phyloP scores from a whole-genome alignment of 92 coral and sea anemone genomes.

The Bergia sp. region DNA sequence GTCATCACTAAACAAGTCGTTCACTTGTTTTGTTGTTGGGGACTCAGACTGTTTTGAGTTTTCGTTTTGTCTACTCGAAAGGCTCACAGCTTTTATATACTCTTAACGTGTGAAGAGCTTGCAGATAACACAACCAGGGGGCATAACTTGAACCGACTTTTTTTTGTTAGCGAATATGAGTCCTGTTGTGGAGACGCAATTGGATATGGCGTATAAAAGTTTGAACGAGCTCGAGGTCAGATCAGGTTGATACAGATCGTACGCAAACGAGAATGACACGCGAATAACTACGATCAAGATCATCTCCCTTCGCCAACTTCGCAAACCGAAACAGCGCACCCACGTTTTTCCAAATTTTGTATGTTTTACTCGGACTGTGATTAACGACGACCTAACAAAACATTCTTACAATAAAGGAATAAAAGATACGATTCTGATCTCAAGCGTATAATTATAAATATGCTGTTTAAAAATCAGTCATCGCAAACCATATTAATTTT shows the following conservation, averaged over 20 bases:
- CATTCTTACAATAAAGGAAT: background rate
- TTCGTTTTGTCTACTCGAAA: background rate
- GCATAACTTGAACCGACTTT: background rate
- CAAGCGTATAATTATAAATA: background rate
- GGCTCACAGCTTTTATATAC: background rate
- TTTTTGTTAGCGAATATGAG: background rate
- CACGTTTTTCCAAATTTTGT: background rate
- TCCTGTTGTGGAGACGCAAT: conserved; percentile 22
- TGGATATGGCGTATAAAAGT: background rate
- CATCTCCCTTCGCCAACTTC: background rate
- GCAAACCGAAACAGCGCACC: background rate
- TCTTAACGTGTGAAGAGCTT: background rate
- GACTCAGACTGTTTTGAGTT: background rate
- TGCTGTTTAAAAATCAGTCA: background rate
- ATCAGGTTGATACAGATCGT: too few relatives aligned
- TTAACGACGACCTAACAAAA: conserved; percentile 2
- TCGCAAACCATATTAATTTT: background rate
- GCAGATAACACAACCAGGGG: background rate
- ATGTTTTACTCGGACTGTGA: background rate
- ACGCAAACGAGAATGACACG: background rate
- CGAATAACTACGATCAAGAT: background rate
- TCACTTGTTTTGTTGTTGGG: background rate
- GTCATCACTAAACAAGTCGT: background rate
- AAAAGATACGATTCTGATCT: background rate
- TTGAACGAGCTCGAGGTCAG: background rate